A percentile compares a stretch with the other conserved stretches of the same genome.
phyloP scores from a whole-genome alignment of 1,140 invertebrate species.

The Ridgeia piscesae region DNA sequence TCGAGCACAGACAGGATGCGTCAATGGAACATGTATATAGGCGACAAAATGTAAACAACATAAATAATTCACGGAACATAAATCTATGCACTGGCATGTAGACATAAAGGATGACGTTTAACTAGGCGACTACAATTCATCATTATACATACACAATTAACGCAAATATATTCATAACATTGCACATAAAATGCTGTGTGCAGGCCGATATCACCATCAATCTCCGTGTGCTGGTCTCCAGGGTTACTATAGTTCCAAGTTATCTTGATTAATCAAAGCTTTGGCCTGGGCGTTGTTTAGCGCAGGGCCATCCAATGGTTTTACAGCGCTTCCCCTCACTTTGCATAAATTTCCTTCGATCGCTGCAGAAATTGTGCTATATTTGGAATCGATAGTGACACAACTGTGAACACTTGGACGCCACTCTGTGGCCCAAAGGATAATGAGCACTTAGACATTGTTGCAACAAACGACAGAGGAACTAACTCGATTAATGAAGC shows the following conservation, averaged over 20 bases:
- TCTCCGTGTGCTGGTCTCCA: neutral
- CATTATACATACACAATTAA: neutral
- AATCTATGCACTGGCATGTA: neutral
- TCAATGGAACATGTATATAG: no score
- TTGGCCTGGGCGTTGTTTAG: neutral
- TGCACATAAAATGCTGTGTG: neutral
- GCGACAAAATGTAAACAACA: neutral
- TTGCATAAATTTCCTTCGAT: neutral
- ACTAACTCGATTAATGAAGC: slow-evolving; percentile 5
- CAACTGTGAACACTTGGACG: neutral
- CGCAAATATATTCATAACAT: neutral
- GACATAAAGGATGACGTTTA: neutral
- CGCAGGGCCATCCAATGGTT: neutral
- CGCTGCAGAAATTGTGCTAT: neutral
- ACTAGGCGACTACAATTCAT: neutral
- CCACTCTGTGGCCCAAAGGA: neutral
- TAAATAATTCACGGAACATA: neutral
- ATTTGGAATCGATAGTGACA: neutral
- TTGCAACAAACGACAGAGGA: neutral
- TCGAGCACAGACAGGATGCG: no score
- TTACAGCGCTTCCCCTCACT: neutral
- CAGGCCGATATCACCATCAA: neutral
- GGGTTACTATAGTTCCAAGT: neutral
- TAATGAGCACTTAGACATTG: slow-evolving; percentile 5
- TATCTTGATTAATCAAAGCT: neutral